These are phyloP conservation scores for Galagoides demidoff DNA, from an alignment of 2,797 vertebrate genomes.

Conservation along the genomic window DNA sequence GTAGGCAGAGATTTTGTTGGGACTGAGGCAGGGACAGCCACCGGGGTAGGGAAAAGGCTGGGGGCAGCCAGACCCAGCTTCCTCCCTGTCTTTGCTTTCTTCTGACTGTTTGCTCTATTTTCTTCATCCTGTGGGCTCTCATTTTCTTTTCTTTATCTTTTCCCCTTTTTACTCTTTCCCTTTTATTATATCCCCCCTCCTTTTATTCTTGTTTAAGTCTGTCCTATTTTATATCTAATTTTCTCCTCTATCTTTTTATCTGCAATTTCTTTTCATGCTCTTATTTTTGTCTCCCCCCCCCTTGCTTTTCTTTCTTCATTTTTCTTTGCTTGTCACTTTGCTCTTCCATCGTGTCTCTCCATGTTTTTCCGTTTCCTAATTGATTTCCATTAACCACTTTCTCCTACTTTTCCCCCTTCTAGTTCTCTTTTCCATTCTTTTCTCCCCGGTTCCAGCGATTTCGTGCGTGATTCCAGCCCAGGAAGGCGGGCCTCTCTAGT, in stretches of 20 bases:
- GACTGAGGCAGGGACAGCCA: not conserved
- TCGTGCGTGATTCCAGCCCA: not conserved
- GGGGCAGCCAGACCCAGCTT: not conserved
- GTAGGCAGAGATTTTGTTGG: not conserved
- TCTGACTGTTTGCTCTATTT: not conserved
- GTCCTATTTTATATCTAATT: constrained; percentile 74
- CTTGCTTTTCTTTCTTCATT: not conserved
- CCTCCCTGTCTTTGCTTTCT: not conserved
- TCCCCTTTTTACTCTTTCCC: constrained; percentile 19
- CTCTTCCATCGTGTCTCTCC: not conserved
- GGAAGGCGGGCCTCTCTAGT: not conserved
- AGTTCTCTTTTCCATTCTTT: not conserved
- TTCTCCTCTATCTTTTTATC: not conserved
- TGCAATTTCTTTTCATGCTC: not conserved
- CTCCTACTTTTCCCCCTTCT: not conserved
- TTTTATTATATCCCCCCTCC: constrained; percentile 17
- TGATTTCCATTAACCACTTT: not conserved
- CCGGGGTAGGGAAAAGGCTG: not conserved
- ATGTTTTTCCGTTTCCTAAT: not conserved
- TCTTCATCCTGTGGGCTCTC: not conserved
- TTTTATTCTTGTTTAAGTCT: constrained; percentile 80
- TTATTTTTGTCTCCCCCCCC: too few species aligned
- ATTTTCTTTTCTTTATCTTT: not conserved
- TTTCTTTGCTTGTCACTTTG: too few species aligned
- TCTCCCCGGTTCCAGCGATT: constrained; percentile 13